Percentiles rank a stretch among this genome's conserved stretches.
These are phyloP conservation scores for Acholoe squamosa DNA, from an alignment of 2,888 invertebrate genomes.

Conservation along the genomic window DNA sequence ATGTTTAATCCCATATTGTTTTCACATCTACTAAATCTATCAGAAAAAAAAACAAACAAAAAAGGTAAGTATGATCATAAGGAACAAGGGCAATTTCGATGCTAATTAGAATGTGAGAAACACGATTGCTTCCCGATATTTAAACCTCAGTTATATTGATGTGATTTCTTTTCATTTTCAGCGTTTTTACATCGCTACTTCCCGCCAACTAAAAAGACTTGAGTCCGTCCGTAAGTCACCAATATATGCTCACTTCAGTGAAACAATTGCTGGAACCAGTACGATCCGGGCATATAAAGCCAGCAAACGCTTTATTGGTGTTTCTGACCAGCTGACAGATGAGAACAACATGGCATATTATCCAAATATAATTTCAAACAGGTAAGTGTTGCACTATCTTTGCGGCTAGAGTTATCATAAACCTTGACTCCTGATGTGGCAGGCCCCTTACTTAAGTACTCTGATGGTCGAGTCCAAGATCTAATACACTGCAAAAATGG, in stretches of 20 bases:
- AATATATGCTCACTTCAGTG: slow-evolving; percentile 70
- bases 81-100: too few relatives aligned
- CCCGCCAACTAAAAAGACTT: slow-evolving; percentile 68
- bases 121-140: too few relatives aligned
- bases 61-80: too few relatives aligned
- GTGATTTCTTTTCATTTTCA: slow-evolving; percentile 20
- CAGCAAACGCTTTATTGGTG: slow-evolving; percentile 48
- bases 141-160: too few relatives aligned
- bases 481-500: too few relatives aligned
- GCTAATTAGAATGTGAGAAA: too few relatives aligned
- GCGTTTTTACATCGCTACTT: slow-evolving; percentile 67
- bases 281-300: slow-evolving; percentile 68
- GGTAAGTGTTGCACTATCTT: slow-evolving; percentile 58
- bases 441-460: neutral
- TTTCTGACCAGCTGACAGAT: slow-evolving; percentile 59
- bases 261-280: slow-evolving; percentile 66
- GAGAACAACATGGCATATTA: slow-evolving; percentile 69
- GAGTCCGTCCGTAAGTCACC: slow-evolving; percentile 68
- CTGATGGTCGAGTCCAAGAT: too few relatives aligned
- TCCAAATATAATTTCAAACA: slow-evolving; percentile 68
- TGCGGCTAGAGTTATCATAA: too few relatives aligned
- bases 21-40: too few relatives aligned
- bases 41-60: too few relatives aligned
- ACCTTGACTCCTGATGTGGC: neutral
- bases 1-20: too few relatives aligned